These are phyloP conservation scores for Nemopilema nomurai DNA, from an alignment of 30 jellyfish, hydroid and myxozoan genomes.

Conservation along the genomic window DNA sequence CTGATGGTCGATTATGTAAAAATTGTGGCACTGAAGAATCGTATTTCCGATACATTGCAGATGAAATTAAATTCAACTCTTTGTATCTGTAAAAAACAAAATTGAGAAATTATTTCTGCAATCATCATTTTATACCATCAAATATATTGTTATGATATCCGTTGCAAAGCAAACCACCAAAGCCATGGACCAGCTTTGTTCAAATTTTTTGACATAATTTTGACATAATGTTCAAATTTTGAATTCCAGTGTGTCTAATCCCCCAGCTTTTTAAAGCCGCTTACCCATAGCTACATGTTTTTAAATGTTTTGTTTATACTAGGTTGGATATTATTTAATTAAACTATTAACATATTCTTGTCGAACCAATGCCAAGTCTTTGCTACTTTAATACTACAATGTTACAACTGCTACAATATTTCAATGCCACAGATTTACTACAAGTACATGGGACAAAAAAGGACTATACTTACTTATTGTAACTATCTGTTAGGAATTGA, in stretches of 20 bases:
- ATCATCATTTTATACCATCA: neutral
- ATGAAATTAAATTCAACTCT: conserved; percentile 14
- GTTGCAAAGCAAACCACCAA: neutral
- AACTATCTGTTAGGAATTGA: conserved; percentile 64
- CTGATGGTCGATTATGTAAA: conserved; percentile 26
- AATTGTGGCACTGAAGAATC: conserved; percentile 5
- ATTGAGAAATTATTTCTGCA: neutral
- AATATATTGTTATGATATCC: neutral
- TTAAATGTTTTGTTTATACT: neutral
- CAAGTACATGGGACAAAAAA: neutral
- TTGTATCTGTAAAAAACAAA: conserved; percentile 9
- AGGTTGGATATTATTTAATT: neutral
- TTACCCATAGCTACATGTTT: neutral
- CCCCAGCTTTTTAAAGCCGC: neutral
- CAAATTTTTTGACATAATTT: neutral
- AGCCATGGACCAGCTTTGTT: neutral
- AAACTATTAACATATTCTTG: neutral
- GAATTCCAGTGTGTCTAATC: neutral
- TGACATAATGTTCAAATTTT: neutral
- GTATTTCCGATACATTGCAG: conserved; percentile 6
- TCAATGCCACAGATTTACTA: neutral
- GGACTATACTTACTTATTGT: conserved; percentile 41
- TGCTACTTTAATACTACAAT: neutral
- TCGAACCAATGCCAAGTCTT: neutral
- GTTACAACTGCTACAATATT: neutral